Percentiles rank a stretch among this genome's conserved stretches.
These are phyloP conservation scores for Microchrysa polita DNA, from an alignment of 2,888 invertebrate species.

Conservation along the genomic window DNA sequence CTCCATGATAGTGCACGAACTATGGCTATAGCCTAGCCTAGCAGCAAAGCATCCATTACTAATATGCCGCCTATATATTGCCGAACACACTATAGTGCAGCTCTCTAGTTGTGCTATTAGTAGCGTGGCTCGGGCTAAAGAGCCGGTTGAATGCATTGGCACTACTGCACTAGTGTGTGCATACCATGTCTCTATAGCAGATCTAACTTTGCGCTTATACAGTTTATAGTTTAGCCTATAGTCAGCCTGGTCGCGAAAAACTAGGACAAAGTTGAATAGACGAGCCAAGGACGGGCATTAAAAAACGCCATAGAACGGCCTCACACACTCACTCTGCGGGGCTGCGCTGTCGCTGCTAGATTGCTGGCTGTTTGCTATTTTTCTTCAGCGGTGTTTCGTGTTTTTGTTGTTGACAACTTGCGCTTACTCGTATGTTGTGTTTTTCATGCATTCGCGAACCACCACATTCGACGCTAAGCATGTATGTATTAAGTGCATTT, in stretches of 20 bases:
- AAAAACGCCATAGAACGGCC: slow-evolving; percentile 52
- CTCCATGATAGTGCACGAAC: slow-evolving; percentile 36
- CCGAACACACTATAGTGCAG: slow-evolving; percentile 25
- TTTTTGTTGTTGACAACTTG: background rate
- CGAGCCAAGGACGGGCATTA: slow-evolving; percentile 66
- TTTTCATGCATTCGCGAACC: slow-evolving; percentile 20
- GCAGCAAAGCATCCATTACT: slow-evolving; percentile 31
- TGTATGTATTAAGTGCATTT: slow-evolving; percentile 4
- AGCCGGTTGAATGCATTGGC: slow-evolving; percentile 29
- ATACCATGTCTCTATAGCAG: slow-evolving; percentile 9
- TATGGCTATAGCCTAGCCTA: no score
- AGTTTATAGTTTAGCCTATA: slow-evolving; percentile 35
- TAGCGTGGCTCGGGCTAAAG: slow-evolving; percentile 2
- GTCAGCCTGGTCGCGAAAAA: slow-evolving; percentile 55
- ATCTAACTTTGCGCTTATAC: slow-evolving; percentile 38
- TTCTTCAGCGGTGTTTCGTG: slow-evolving; percentile 18
- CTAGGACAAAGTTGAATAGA: slow-evolving; percentile 67
- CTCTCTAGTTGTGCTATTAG: slow-evolving; percentile 10
- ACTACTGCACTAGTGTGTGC: slow-evolving; percentile 36
- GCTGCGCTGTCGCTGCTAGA: slow-evolving; percentile 30
- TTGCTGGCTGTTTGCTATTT: slow-evolving; percentile 40
- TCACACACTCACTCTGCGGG: slow-evolving; percentile 38
- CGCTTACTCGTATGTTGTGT: background rate
- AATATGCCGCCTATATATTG: slow-evolving; percentile 20
- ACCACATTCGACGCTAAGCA: no score